Conservation (phyloP, 2,888 invertebrate species). For the Anoplius nigerrimus region DNA sequence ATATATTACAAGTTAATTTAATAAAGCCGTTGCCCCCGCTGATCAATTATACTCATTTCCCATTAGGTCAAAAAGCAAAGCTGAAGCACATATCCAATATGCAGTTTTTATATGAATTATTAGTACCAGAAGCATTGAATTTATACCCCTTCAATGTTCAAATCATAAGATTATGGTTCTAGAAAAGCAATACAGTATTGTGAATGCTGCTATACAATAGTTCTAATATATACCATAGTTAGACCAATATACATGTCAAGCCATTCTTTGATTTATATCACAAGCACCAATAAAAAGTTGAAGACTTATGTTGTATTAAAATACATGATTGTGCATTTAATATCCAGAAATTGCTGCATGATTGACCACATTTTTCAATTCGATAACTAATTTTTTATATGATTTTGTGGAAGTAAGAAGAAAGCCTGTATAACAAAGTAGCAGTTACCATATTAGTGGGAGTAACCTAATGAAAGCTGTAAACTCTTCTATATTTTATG, state of each 20-base stretch:
- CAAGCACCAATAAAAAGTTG: background rate
- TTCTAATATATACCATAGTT: too few relatives aligned
- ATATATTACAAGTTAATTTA: too few relatives aligned
- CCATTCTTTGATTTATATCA: background rate
- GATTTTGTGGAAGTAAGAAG: too few relatives aligned
- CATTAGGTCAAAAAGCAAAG: slow-evolving; percentile 42
- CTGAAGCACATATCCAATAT: slow-evolving; percentile 61
- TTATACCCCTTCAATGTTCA: slow-evolving; percentile 11
- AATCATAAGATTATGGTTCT: too few relatives aligned
- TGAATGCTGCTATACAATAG: too few relatives aligned
- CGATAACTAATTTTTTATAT: too few relatives aligned
- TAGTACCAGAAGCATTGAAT: slow-evolving; percentile 29
- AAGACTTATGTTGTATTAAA: too few relatives aligned
- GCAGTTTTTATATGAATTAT: slow-evolving; percentile 39
- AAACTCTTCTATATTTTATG: slow-evolving; percentile 45
- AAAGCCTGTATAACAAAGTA: slow-evolving; percentile 40
- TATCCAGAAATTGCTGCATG: background rate
- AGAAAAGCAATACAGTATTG: too few relatives aligned
- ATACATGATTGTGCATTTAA: slow-evolving; percentile 9
- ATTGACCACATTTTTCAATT: too few relatives aligned
- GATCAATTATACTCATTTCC: background rate
- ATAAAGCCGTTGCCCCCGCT: too few relatives aligned
- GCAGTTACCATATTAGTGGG: slow-evolving; percentile 60
- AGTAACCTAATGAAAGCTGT: slow-evolving; percentile 49
- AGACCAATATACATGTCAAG: too few relatives aligned